A percentile compares a stretch with the other conserved stretches of the same genome.
Conservation (phyloP, 2,888 invertebrate species). For the Sepiola atlantica region DNA sequence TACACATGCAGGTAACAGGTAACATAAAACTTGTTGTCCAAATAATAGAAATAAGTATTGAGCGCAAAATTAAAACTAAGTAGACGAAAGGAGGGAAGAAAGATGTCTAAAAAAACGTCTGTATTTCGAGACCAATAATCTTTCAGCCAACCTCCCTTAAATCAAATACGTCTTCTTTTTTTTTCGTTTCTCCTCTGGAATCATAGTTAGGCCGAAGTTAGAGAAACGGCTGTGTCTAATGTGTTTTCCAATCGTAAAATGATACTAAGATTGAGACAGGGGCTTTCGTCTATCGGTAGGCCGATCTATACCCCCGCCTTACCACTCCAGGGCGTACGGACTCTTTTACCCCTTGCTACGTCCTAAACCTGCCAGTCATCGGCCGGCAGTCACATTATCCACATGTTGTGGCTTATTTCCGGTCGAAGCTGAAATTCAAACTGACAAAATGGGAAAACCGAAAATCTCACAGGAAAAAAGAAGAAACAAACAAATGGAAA, state of each 20-base stretch:
- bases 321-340: background rate
- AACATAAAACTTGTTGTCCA: background rate
- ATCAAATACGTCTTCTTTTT: background rate
- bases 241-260: constrained; percentile 32
- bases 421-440: background rate
- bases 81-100: background rate
- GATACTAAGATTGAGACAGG: background rate
- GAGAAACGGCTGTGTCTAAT: background rate
- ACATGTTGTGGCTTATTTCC: background rate
- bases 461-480: background rate
- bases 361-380: constrained; percentile 1
- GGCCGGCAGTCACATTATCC: background rate
- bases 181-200: background rate
- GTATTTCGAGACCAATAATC: background rate
- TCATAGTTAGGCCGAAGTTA: background rate
- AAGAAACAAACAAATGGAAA: background rate
- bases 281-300: background rate
- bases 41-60: background rate
- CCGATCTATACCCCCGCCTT: background rate
- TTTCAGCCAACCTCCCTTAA: background rate
- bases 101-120: background rate
- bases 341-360: background rate
- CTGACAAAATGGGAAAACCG: background rate
- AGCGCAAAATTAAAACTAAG: background rate
- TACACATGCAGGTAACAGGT: background rate